Evolutionary conservation across 2,113 vertebrate species (phyloP).

Genomic region (Vicugna pacos): DNA sequence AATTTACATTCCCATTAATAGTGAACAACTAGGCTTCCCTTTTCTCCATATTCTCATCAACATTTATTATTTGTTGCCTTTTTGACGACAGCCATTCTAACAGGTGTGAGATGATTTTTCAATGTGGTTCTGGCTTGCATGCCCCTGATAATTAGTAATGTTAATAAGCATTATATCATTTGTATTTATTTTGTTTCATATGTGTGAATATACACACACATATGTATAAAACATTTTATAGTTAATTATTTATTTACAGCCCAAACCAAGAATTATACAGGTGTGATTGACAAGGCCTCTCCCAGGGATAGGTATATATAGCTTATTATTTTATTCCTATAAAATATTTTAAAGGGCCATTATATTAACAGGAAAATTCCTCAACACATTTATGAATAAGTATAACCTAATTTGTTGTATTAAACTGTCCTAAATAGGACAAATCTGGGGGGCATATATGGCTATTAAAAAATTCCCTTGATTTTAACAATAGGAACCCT

Average conservation of each 20-base stretch:
- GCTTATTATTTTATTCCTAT: not conserved
- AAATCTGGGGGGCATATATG: not conserved
- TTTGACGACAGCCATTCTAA: not conserved
- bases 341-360: not conserved
- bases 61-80: not conserved
- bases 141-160: not conserved
- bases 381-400: not conserved
- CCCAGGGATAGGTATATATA: not conserved
- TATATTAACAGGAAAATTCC: not conserved
- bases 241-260: not conserved
- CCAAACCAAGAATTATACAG: not conserved
- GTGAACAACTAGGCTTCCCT: not conserved
- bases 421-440: not conserved
- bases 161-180: not conserved
- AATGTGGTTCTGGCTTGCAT: not conserved
- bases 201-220: not conserved
- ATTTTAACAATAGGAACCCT: not conserved
- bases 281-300: not conserved
- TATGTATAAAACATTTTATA: not conserved
- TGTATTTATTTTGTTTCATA: not conserved
- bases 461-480: not conserved
- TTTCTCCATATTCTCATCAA: not conserved
- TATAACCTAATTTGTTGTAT: not conserved
- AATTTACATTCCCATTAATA: not conserved
- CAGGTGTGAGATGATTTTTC: not conserved